Evolutionary conservation across 1,140 invertebrate genomes (phyloP), one percentile per base, ranked within the genome.

Genomic region (Vanessa atalanta): DNA sequence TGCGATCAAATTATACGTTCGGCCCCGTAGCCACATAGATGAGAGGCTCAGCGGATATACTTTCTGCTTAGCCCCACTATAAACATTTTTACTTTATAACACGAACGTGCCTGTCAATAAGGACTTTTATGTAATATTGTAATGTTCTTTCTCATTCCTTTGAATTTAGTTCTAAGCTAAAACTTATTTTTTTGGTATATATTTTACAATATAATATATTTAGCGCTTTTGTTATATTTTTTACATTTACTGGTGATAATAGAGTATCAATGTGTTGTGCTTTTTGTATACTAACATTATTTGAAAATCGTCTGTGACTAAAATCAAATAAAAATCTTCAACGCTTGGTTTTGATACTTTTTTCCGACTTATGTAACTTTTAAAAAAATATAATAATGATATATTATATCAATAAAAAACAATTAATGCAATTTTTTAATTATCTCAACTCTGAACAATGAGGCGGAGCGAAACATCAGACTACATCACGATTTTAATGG

Each of bases 81-180:
- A 77, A 48, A 70, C 71, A 70, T 77, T 73, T 70, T 77, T 70
- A 66, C 65, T 73, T 77, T 73, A 77, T 65, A 70, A 66, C 65
- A 13, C 43, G 50, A 48, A 65, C 68, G 64, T 72, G 70, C 26
- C 43, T 57, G 70, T 66, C 23, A 8, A 70, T 61, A 63, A 50
- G 43, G 55, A 48, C 63, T 48, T 64, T 64, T 65, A 23, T 48
- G 43, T 48, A 65, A 61, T 61, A 61, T 37, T 61, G 23, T 57
- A 23, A 20, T 61, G 26, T 61, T 37, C 26, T 61, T 37, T 61
- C 7, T 31, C 9, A 61, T 31, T 37, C 20, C 26, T 61, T 23
- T 37, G 14, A 61, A 9, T 61, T 61, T 15, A 61, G 31, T 61
- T 37, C 15, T 31, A 61, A 26, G 11, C 53, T 20, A 20, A 23